A percentile compares a stretch with the other conserved stretches of the same genome.
Evolutionary conservation across 2,888 invertebrate species (phyloP).

Genomic region (Trimorus sp.): DNA sequence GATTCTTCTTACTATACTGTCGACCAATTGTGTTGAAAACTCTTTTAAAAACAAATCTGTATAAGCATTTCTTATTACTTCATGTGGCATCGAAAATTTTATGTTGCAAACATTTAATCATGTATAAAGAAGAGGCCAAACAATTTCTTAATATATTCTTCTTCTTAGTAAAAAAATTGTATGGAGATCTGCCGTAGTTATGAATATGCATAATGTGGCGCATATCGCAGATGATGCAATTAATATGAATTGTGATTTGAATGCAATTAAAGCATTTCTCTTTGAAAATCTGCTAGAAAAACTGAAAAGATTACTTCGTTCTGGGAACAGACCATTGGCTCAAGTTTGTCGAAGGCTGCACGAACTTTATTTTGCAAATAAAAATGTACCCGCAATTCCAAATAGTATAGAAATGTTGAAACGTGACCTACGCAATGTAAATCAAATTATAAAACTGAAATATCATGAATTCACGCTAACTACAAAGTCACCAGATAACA

Average conservation of each 20-base stretch:
- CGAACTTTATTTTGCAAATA: conserved; percentile 8
- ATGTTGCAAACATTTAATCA: conserved; percentile 18
- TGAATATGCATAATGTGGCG: conserved; percentile 26
- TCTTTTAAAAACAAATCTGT: conserved; percentile 3
- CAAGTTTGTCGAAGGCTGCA: conserved; percentile 11
- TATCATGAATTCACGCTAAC: conserved; percentile 4
- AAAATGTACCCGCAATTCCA: conserved; percentile 2
- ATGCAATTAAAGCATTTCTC: conserved; percentile 10
- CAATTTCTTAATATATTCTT: background rate
- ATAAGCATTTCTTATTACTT: conserved; percentile 41
- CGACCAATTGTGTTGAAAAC: conserved; percentile 39
- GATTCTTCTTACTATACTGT: conserved; percentile 33
- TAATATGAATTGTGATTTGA: conserved; percentile 22
- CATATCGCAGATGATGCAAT: conserved; percentile 37
- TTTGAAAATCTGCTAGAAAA: conserved; percentile 25
- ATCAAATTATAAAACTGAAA: conserved; percentile 17
- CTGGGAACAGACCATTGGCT: conserved; percentile 19
- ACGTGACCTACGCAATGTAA: background rate
- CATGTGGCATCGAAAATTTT: conserved; percentile 49
- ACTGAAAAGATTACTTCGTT: conserved; percentile 16
- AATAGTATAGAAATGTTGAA: conserved; percentile 13
- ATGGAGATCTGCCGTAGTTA: background rate
- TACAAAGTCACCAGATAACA: conserved; percentile 27
- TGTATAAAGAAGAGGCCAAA: conserved; percentile 1
- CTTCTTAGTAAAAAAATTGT: conserved; percentile 16